A percentile compares a stretch with the other conserved stretches of the same genome.
Conservation (phyloP, 2,113 vertebrate genomes). For the Tamias sibiricus region DNA sequence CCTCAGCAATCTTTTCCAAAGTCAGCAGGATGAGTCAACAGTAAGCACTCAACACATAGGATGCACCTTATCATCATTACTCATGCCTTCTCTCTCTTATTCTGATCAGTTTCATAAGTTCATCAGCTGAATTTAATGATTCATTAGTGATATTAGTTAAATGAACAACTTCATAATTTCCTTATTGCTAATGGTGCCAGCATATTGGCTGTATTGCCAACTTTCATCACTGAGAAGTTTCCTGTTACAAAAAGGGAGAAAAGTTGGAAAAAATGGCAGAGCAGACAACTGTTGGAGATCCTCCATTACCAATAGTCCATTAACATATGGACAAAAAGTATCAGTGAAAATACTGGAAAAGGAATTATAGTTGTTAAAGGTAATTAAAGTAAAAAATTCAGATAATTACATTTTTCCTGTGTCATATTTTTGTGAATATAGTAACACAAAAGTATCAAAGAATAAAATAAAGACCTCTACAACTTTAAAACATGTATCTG, state of each 20-base stretch:
- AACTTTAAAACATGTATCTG: background rate
- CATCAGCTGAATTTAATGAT: background rate
- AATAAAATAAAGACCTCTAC: background rate
- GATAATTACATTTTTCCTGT: background rate
- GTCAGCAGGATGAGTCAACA: background rate
- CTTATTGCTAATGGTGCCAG: background rate
- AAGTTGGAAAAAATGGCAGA: background rate
- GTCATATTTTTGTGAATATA: background rate
- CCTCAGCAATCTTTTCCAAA: background rate
- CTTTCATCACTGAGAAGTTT: background rate
- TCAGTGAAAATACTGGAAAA: background rate
- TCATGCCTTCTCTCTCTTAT: background rate
- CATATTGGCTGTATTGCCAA: background rate
- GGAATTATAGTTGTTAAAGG: background rate
- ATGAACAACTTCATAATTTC: background rate
- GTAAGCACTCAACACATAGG: background rate
- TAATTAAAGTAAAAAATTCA: background rate
- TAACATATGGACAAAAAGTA: background rate
- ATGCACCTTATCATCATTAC: background rate
- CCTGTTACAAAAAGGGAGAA: background rate
- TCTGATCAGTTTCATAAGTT: background rate
- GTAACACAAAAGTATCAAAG: background rate
- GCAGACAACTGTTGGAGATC: background rate
- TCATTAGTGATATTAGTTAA: background rate
- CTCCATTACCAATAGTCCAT: background rate